Base-by-base conservation (phyloP, 30 jellyfish, hydroid and myxozoan species). In the Hydractinia echinata region DNA sequence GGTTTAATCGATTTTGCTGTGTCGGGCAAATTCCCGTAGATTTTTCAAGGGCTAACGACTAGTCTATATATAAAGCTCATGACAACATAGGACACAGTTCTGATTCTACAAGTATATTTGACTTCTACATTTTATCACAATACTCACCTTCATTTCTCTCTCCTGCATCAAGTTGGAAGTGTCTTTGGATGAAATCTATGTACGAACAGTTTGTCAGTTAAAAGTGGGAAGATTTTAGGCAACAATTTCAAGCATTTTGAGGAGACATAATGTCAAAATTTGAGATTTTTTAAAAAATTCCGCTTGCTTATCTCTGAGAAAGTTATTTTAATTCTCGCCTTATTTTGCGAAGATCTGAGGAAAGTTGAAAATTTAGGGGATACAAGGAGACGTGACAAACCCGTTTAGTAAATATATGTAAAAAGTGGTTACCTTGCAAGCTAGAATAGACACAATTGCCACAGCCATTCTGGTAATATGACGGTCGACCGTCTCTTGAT, bases 381-480 rank as follows among this genome's bases (percentile, higher is more conserved):
- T 30, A 30, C 44, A 58, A 58, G 69, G 3, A 58, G 15, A 11
- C 69, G 18, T 16, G 19, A 11, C 15, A 58, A 58, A 58, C 15
- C 15, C 15, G 19, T 11, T 11, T 11, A 64, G 39, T 7, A 64
- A 64, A 64, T n/a, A 64, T 64, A 51, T n/a, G 74, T n/a, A 13
- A 64, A 6, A 48, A 64, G 16, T 10, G 58, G 85, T 30, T 66
- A 90, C 97, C 93, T 90, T 90, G 84, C 97, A 90, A 50, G 97
- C 97, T 62, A 90, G 78, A 66, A 90, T 89, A 6, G 97, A 90
- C 10, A 90, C 94, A 6, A 90, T 85, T 15, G 97, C 97, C 18
- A 90, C 97, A 5, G 97, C 97, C 97, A 90, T 90, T 49, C 97
- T 71, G 21, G 97, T 90, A 0, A 90, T 81, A 61, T 85, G 94